These are phyloP conservation scores for Meloidogyne floridensis DNA, from an alignment of 1,140 invertebrate genomes.

Conservation along the genomic window DNA sequence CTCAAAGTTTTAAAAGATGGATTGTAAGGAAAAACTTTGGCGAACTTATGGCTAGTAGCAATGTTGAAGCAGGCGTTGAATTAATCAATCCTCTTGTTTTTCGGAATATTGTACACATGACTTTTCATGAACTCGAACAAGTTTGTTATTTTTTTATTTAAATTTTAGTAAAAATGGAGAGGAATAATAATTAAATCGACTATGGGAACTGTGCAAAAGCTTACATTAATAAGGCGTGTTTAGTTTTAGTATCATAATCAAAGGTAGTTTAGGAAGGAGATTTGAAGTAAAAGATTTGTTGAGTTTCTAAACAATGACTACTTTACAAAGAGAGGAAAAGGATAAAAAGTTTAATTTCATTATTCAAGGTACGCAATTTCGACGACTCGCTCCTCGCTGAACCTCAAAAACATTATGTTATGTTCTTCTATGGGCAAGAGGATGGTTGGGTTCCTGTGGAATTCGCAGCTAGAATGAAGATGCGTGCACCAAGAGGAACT, in stretches of 20 bases:
- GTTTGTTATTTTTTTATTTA: not conserved
- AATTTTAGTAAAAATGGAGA: not conserved
- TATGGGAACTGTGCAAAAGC: no score
- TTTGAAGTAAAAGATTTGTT: not conserved
- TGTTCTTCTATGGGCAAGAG: slow-evolving; percentile 7
- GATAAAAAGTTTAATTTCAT: not conserved
- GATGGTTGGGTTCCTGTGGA: not conserved
- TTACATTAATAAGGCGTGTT: no score
- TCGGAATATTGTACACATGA: slow-evolving; percentile 15
- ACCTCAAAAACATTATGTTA: not conserved
- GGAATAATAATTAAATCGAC: no score
- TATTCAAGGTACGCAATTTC: not conserved
- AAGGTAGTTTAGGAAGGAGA: not conserved
- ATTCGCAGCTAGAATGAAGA: not conserved
- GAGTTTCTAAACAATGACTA: no score
- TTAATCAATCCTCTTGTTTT: slow-evolving; percentile 3
- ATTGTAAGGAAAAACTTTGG: not conserved
- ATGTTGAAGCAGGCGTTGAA: not conserved
- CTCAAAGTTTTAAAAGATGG: slow-evolving; percentile 3
- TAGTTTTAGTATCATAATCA: no score
- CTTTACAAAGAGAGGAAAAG: not conserved
- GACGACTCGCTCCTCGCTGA: not conserved
- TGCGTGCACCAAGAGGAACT: not conserved
- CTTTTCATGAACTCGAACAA: slow-evolving; percentile 2
- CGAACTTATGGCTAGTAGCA: not conserved